Conservation (phyloP, 2,797 vertebrate species). For the Leptoclinus maculatus region DNA sequence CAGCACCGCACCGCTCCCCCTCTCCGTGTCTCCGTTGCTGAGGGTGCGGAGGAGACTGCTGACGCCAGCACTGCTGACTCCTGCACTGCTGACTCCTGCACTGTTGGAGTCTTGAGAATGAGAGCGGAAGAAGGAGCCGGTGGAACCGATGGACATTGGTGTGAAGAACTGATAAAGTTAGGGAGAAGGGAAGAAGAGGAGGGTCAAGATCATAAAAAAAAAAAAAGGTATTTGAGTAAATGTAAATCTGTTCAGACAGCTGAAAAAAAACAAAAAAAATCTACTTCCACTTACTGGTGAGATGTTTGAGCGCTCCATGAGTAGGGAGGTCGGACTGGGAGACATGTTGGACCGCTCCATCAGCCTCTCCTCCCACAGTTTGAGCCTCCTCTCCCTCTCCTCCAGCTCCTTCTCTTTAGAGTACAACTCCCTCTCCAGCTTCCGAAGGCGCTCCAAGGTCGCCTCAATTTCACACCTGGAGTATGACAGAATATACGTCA, state of each 20-base stretch:
- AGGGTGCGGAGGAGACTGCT: conserved; percentile 80
- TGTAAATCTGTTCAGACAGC: not conserved
- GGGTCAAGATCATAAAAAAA: conserved; percentile 18
- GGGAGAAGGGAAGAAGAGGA: conserved; percentile 64
- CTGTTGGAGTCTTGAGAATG: conserved; percentile 95
- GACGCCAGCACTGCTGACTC: conserved; percentile 92
- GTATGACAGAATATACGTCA: conserved; percentile 8
- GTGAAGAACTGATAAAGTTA: conserved; percentile 90
- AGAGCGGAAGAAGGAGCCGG: conserved; percentile 97
- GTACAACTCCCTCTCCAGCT: conserved; percentile 96
- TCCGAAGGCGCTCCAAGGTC: conserved; percentile 95
- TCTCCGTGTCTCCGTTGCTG: conserved; percentile 80
- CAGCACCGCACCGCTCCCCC: conserved; percentile 56
- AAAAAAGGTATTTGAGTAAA: not conserved
- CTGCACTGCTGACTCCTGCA: conserved; percentile 73
- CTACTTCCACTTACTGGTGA: conserved; percentile 65
- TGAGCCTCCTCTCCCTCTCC: conserved; percentile 92
- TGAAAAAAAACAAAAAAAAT: not conserved
- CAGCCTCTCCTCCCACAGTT: conserved; percentile 96
- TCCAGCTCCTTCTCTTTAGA: conserved; percentile 98
- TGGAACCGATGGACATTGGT: conserved; percentile 90
- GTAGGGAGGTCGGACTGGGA: conserved; percentile 74
- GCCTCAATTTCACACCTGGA: conserved; percentile 97
- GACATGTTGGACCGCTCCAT: conserved; percentile 91
- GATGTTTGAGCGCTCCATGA: conserved; percentile 79